Evolutionary conservation across 2,113 vertebrate genomes (phyloP), one percentile per base, ranked within the genome.

Genomic region (Lichenostomus cassidix): DNA sequence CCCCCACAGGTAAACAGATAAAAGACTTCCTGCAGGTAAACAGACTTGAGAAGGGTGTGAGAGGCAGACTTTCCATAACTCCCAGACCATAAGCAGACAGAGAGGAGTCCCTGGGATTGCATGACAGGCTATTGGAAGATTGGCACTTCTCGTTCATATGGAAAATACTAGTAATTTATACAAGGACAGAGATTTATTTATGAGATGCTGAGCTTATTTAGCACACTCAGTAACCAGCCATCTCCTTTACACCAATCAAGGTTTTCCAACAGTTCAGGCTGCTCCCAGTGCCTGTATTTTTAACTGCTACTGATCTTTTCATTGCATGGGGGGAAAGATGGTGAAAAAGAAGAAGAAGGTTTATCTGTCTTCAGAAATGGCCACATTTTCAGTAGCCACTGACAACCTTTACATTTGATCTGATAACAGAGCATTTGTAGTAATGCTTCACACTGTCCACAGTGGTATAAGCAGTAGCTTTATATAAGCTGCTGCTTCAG

Each of bases 71-170:
- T 59, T 6, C 47, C 8, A 2, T 49, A 84, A 44, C 47, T 77
- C 39, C 27, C 8, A 3, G 3, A 35, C 29, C 16, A 21, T 47
- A 18, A 55, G 6, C 52, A 59, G 64, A 42, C 16, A 31, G 76
- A 70, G 1, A 3, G 19, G 27, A 78, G 56, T 3, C 9, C 22
- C 23, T 53, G 65, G 46, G 60, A 56, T 16, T 59, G 58, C 14
- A 17, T 1, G 1, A 62, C 56, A 67, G 60, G 28, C 28, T 31
- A 2, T 1, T 25, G 29, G 39, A 75, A 67, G 55, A 15, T 1
- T 4, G 7, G 27, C 39, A 5, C 18, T 75, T 71, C 74, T 76
- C 0, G 0, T 13, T 37, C 37, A 5, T 15, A 11, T 33, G 10
- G 28, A 85, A 73, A 91, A 58, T 4, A 4, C 35, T 62, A 5